These are phyloP conservation scores for Boulengeromyrus knoepffleri DNA, from an alignment of 2,113 vertebrate species.

Conservation along the genomic window DNA sequence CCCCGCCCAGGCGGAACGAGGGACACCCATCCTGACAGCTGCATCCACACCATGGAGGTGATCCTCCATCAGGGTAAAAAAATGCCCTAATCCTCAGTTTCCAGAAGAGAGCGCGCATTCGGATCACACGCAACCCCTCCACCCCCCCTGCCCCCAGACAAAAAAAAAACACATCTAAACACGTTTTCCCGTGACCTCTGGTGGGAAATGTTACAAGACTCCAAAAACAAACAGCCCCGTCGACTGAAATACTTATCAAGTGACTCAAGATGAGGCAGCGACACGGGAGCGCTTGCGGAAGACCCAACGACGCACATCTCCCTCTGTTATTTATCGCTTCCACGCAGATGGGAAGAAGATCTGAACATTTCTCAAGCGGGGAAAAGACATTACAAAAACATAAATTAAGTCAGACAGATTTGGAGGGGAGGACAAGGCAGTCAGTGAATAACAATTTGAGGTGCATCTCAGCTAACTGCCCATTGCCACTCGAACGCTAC, in stretches of 20 bases:
- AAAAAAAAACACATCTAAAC: not conserved
- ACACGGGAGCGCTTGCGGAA: conserved; percentile 15
- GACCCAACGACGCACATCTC: not conserved
- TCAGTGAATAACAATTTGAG: not conserved
- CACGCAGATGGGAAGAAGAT: not conserved
- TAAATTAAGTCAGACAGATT: not conserved
- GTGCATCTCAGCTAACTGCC: not conserved
- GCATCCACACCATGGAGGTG: not conserved
- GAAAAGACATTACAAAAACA: not conserved
- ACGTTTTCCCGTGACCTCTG: not conserved
- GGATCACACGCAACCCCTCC: not conserved
- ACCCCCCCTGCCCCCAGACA: not conserved
- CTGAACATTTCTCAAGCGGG: not conserved
- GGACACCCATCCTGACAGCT: not conserved
- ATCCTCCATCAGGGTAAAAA: not conserved
- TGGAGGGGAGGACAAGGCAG: not conserved
- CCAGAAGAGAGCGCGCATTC: not conserved
- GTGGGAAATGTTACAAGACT: conserved; percentile 2
- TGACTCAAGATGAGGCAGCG: not conserved
- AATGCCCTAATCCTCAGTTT: not conserved
- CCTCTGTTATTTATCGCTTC: not conserved
- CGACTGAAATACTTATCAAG: conserved; percentile 19
- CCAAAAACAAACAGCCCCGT: conserved; percentile 19
- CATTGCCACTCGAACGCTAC: not conserved
- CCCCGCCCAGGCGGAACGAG: not conserved